Evolutionary conservation across 2,888 invertebrate species (phyloP).

Genomic region (Agriopis marginaria): DNA sequence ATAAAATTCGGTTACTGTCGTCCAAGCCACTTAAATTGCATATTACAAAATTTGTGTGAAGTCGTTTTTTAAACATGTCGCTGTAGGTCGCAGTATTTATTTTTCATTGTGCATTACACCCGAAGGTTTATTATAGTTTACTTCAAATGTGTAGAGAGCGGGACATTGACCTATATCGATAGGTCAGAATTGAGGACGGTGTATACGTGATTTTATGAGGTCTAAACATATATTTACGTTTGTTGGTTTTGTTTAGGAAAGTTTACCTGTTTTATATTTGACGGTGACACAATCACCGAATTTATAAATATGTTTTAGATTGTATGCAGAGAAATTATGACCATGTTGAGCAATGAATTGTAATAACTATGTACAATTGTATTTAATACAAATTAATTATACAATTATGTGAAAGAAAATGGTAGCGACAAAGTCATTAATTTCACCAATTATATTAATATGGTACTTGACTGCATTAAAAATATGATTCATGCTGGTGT

Average conservation of each 20-base stretch:
- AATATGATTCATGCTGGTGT: too few relatives aligned
- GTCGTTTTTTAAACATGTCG: too few relatives aligned
- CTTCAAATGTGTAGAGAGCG: slow-evolving; percentile 49
- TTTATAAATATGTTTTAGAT: not conserved
- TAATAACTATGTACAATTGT: not conserved
- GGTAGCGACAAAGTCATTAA: too few relatives aligned
- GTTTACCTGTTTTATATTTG: not conserved
- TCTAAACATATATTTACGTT: slow-evolving; percentile 8
- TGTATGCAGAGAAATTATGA: not conserved
- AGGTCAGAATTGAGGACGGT: slow-evolving; percentile 55
- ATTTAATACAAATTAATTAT: too few relatives aligned
- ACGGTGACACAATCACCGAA: not conserved
- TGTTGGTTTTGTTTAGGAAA: slow-evolving; percentile 6
- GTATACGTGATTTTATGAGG: slow-evolving; percentile 27
- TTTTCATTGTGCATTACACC: not conserved
- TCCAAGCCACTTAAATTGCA: too few relatives aligned
- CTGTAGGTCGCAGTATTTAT: not conserved
- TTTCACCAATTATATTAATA: too few relatives aligned
- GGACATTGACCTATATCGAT: slow-evolving; percentile 76
- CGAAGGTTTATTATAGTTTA: slow-evolving; percentile 12
- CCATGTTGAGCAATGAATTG: not conserved
- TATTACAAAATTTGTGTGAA: too few relatives aligned
- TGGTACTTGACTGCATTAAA: too few relatives aligned
- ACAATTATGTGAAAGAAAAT: too few relatives aligned
- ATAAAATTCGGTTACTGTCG: too few relatives aligned